Evolutionary conservation across 1,140 invertebrate species (phyloP).

Genomic region (Drosophila rhopaloa): DNA sequence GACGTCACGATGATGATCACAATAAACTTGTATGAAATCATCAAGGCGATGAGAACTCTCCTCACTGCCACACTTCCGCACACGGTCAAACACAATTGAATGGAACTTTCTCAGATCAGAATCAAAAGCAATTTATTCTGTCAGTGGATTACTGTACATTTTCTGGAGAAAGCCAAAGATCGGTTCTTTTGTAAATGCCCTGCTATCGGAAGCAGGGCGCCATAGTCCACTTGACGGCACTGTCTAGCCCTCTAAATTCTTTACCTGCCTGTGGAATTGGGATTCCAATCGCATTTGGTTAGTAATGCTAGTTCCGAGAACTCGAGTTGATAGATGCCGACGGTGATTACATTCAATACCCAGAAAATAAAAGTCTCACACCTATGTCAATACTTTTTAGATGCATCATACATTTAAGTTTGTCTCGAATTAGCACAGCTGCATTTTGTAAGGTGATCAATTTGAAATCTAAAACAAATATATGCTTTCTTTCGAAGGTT

Average conservation of each 20-base stretch:
- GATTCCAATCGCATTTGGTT: background rate
- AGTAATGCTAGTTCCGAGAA: slow-evolving; percentile 9
- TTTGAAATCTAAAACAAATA: slow-evolving; percentile 6
- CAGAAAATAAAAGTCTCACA: background rate
- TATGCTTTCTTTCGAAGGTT: slow-evolving; percentile 27
- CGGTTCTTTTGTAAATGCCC: slow-evolving; percentile 10
- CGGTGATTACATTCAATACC: slow-evolving; percentile 1
- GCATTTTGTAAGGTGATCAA: background rate
- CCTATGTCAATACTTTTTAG: background rate
- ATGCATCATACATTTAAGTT: background rate
- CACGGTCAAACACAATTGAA: slow-evolving; percentile 17
- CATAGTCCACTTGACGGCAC: background rate
- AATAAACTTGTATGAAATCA: slow-evolving; percentile 40
- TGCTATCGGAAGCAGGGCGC: slow-evolving; percentile 8
- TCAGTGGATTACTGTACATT: slow-evolving; percentile 37
- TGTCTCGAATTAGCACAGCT: background rate
- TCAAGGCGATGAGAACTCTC: slow-evolving; percentile 31
- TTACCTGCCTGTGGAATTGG: background rate
- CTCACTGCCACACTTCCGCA: slow-evolving; percentile 18
- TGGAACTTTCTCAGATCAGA: slow-evolving; percentile 34
- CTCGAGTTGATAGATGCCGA: background rate
- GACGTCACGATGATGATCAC: slow-evolving; percentile 11
- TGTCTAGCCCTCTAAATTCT: background rate
- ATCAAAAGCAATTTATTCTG: slow-evolving; percentile 14
- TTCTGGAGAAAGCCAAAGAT: slow-evolving; percentile 19